phyloP scores from a whole-genome alignment of 1,140 invertebrate genomes.

The Saccostrea glomerata region DNA sequence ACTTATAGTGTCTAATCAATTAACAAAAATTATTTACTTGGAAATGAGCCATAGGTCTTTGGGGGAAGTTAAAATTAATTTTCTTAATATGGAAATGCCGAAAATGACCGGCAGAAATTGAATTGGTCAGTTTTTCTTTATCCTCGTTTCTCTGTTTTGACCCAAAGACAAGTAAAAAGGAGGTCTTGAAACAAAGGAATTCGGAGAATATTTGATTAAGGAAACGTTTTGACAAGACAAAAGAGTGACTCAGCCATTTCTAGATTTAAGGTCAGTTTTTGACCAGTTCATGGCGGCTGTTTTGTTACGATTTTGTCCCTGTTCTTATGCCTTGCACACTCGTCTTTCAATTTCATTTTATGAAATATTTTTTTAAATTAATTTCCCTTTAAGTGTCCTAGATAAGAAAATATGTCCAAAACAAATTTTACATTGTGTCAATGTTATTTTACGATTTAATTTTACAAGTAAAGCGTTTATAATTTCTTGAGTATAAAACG shows the following conservation, averaged over 20 bases:
- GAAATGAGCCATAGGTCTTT: too few relatives aligned
- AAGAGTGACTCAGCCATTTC: background rate
- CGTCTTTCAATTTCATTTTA: background rate
- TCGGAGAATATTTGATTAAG: background rate
- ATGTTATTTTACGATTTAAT: too few relatives aligned
- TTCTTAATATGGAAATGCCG: too few relatives aligned
- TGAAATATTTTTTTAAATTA: background rate
- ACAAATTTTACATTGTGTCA: too few relatives aligned
- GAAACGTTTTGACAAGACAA: background rate
- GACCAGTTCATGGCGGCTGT: background rate
- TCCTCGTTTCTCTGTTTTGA: background rate
- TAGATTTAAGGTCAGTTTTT: background rate
- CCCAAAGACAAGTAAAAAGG: background rate
- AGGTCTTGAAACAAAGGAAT: background rate
- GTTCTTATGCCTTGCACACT: background rate
- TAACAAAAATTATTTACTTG: too few relatives aligned
- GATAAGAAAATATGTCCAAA: too few relatives aligned
- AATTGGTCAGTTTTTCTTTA: background rate
- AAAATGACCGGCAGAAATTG: too few relatives aligned
- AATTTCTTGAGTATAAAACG: too few relatives aligned
- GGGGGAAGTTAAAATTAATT: too few relatives aligned
- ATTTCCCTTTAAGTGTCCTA: background rate
- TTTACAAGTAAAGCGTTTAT: too few relatives aligned
- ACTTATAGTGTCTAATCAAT: too few relatives aligned
- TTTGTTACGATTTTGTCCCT: background rate